Evolutionary conservation across 2,888 invertebrate genomes (phyloP), one percentile per base, ranked within the genome.

Genomic region (Peribatodes rhomboidaria): DNA sequence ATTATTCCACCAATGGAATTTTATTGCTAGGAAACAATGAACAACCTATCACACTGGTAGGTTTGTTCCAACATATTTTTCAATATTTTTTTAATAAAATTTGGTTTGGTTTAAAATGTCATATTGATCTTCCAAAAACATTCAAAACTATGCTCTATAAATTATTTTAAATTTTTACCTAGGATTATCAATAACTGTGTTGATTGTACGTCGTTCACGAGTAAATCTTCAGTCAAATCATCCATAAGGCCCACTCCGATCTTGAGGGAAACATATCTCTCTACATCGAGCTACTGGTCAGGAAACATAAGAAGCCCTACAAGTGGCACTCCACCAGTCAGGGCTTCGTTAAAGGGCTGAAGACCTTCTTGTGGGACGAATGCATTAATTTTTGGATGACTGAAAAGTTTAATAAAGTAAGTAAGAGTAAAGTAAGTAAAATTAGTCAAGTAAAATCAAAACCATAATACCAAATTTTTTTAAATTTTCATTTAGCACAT

Each of bases 321-420:
- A 1, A 89, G 62, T 7, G 88, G 88, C 0, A 86, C 82, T 18
- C 78, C 78, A n/a, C 82, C 81, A 33, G 75, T 76, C 6, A 80
- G 71, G 0, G 78, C 75, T 67, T 80, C 78, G 10, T 77, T 74
- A 0, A 73, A 74, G 0, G 80, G 79, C 33, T 78, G 77, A 0
- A 77, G 68, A 3, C 91, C 91, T 55, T 86, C 89, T 82, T 91
- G 90, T 0, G 87, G 88, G 39, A 92, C 11, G 62, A n/a, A 79
- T 74, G 10, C 75, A 72, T 73, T 79, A 73, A 79, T 52, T 13
- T 77, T 77, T 10, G 74, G 73, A 46, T 79, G 79, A 2, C 22
- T 77, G 76, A 66, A 55, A 44, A 55, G 39, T 9, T 6, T 7
- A n/a, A n/a, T n/a, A n/a, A 18, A 18, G 14, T 11, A 42, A 6